Evolutionary conservation across 2,113 vertebrate species (phyloP).

Genomic region (Cettia cetti): DNA sequence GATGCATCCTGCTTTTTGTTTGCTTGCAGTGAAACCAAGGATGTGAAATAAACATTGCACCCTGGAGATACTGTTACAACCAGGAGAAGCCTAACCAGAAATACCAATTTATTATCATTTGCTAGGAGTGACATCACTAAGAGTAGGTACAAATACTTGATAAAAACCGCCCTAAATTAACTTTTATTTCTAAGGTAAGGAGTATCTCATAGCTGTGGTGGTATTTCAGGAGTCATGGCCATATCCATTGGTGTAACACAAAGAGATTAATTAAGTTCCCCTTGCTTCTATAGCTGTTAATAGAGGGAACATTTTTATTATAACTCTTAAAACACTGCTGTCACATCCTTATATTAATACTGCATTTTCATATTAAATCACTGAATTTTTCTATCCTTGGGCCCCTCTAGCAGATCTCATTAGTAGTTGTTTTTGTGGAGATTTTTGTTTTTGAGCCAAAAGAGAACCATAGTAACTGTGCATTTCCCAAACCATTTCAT

Average conservation of each 20-base stretch:
- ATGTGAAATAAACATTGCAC: background rate
- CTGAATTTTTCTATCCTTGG: background rate
- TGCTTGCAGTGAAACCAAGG: background rate
- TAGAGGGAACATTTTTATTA: background rate
- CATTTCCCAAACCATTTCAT: slow-evolving; percentile 50
- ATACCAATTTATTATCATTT: background rate
- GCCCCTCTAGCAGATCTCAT: background rate
- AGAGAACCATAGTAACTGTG: slow-evolving; percentile 52
- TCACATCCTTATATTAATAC: background rate
- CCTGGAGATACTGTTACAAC: background rate
- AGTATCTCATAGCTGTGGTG: background rate
- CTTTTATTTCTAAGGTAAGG: background rate
- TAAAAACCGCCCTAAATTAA: background rate
- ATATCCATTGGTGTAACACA: background rate
- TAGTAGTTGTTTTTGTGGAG: background rate
- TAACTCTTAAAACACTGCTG: background rate
- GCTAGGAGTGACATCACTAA: background rate
- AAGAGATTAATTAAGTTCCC: background rate
- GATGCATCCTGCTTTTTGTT: background rate
- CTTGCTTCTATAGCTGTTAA: background rate
- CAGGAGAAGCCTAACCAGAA: background rate
- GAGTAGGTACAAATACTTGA: background rate
- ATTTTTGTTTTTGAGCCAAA: slow-evolving; percentile 45
- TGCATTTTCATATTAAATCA: background rate
- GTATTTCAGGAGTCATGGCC: background rate